Conservation (phyloP, 2,888 invertebrate genomes). For the Diarsia mendica region DNA sequence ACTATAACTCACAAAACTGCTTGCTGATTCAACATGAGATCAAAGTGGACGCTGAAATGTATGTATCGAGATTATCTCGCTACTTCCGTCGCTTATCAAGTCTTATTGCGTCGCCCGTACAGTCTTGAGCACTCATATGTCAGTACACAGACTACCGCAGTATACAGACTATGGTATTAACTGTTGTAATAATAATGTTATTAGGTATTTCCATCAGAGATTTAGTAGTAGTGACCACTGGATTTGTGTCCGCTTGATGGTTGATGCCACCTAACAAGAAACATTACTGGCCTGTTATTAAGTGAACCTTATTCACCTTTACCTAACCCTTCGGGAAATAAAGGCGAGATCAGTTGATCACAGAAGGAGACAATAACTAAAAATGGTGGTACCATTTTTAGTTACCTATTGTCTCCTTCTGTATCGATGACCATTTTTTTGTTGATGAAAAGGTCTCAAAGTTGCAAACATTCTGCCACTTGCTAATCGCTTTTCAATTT, state of each 20-base stretch:
- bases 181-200: not conserved
- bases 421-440: not conserved
- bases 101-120: constrained; percentile 37
- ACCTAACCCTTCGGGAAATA: too few species aligned
- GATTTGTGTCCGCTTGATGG: too few species aligned
- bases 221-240: not conserved
- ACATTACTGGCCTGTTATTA: not conserved
- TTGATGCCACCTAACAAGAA: not conserved
- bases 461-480: not conserved
- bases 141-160: not conserved
- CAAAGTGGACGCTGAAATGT: constrained; percentile 44
- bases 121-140: not conserved
- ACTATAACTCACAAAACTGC: constrained; percentile 37
- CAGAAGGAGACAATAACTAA: too few species aligned
- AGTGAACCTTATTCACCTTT: too few species aligned
- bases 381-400: not conserved
- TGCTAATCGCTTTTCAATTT: not conserved
- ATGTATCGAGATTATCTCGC: constrained; percentile 59
- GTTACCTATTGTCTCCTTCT: not conserved
- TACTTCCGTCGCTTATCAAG: constrained; percentile 59
- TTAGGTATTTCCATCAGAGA: not conserved
- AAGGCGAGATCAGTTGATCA: not conserved
- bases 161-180: not conserved
- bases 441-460: not conserved
- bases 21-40: constrained; percentile 43